Base-by-base conservation (phyloP, 1,140 invertebrate genomes). In the Atta cephalotes region DNA sequence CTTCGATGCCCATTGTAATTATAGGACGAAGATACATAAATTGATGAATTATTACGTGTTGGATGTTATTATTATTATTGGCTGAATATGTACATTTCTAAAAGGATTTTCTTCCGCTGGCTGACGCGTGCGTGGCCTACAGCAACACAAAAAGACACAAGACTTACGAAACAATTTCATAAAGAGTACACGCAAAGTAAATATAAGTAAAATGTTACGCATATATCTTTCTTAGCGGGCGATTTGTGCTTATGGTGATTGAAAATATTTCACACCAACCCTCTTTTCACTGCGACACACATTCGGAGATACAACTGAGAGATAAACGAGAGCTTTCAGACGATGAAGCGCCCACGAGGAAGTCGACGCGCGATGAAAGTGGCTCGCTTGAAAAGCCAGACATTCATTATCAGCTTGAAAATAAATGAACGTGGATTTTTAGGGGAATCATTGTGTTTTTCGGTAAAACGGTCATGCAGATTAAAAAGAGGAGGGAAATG, bases 71-170 rank as follows among this genome's bases (percentile, higher is more conserved):
- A 35, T 35, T n/a, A 66, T 66, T 62, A 74, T 74, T 82, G 80
- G 53, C 45, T 76, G 53, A 84, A 84, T 21, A 39, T 25, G 80
- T 84, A 84, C 80, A 62, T 58, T 84, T 84, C 80, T 84, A 84
- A 84, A 84, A 84, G 56, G 56, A 84, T 70, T 18, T 84, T 62
- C 45, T 84, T 74, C 58, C 39, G 56, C n/a, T 63, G 80, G 80
- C 80, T 71, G 80, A 76, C 31, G 70, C 31, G 70, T 39, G 80
- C 31, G 70, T 39, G 80, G 72, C 80, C 68, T 84, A 76, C 68
- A 31, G 62, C 58, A 28, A 82, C 79, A 60, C 79, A 82, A 74
- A 74, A 74, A n/a, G 25, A 72, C 28, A 72, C 58, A 76, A 84
- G 80, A 84, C 80, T 84, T 74, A 62, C 70, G 71, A 76, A 49